Base-by-base conservation (phyloP, 2,888 invertebrate species). In the Saturnia japonica region DNA sequence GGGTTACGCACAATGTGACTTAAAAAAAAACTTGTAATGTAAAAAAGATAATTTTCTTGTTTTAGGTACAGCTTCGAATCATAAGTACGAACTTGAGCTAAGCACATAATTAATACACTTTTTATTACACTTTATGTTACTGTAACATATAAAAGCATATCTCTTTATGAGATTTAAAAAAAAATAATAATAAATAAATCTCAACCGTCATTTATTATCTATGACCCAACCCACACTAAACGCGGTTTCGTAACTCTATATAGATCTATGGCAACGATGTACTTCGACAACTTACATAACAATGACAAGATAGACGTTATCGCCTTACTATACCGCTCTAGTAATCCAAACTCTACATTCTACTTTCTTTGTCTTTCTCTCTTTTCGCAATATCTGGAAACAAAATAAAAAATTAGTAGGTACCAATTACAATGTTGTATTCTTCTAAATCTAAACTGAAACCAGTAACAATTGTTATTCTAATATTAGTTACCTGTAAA, bases 261-360 rank as follows among this genome's bases (percentile, higher is more conserved):
- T 70, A 73, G 2, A 72, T 79, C 88, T 90, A 90, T 90, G 90
- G 90, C 90, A 90, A 90, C 90, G 85, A 82, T 82, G 82, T 85
- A 77, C 82, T 78, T 80, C 82, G 76, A 80, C 78, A 79, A 80
- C 79, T 74, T 75, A 74, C 71, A 70, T 80, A 78, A 77, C 74
- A 80, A 78, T 82, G 82, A 82, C 80, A 78, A 80, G 83, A 86
- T 82, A 82, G 78, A 80, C 80, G 25, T 77, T 79, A 80, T 82
- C 82, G 80, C 80, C 78, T 76, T 80, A 80, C 82, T 66, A 19
- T 40, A 51, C 68, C 79, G 75, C 77, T 81, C 76, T 75, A 76
- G 54, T 78, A 82, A 80, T 82, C 82, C 82, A 76, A 80, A 79
- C 77, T 77, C 80, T 76, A 25, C 64, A n/a, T n/a, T 40, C 25